A percentile compares a stretch with the other conserved stretches of the same genome.
Conservation (phyloP, 2,113 vertebrate genomes). For the Madoqua kirkii region DNA sequence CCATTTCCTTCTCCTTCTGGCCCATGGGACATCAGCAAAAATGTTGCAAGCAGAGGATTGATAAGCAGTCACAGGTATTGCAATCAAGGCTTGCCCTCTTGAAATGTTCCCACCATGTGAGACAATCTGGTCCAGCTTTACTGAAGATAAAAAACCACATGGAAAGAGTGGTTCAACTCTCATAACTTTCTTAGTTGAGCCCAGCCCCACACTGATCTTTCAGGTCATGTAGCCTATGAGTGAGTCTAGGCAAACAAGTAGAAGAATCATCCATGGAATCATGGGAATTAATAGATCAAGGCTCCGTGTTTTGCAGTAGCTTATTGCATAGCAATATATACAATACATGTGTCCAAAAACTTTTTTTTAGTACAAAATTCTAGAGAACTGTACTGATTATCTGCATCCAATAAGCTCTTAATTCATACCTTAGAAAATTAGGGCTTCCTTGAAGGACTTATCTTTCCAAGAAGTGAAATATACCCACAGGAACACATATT, state of each 20-base stretch:
- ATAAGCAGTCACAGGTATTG: fast-evolving
- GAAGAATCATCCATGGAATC: not conserved
- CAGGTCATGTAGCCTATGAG: not conserved
- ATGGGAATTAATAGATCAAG: not conserved
- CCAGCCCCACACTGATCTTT: not conserved
- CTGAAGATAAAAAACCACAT: not conserved
- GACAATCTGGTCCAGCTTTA: not conserved
- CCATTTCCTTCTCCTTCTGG: not conserved
- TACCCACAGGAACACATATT: not conserved
- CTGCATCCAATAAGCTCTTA: not conserved
- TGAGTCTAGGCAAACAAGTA: not conserved
- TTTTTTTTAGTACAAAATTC: not conserved
- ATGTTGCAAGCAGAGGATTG: not conserved
- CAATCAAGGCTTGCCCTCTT: not conserved
- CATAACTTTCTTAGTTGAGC: not conserved
- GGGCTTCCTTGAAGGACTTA: not conserved
- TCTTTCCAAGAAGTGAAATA: not conserved
- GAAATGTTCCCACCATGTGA: not conserved
- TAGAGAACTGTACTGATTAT: not conserved
- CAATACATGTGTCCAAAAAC: not conserved
- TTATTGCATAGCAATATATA: not conserved
- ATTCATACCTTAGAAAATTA: not conserved
- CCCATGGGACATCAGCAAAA: not conserved
- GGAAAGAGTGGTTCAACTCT: not conserved
- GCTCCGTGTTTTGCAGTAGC: not conserved